Base-by-base conservation (phyloP, 2,113 vertebrate genomes). In the Pangasianodon hypophthalmus region DNA sequence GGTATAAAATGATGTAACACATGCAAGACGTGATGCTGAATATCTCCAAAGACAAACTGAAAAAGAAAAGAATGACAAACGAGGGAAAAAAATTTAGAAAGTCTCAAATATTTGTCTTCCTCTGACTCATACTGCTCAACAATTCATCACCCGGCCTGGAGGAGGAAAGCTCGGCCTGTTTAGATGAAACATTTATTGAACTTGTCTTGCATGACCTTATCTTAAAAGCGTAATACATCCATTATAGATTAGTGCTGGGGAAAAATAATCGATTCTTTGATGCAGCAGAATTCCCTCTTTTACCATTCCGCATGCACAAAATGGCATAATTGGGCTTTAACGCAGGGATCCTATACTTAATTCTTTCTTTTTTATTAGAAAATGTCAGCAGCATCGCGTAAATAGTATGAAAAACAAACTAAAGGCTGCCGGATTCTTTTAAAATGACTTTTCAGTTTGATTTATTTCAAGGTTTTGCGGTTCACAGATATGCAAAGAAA, bases 161-260 rank as follows among this genome's bases (percentile, higher is more conserved):
- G 80, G 80, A 56, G 80, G 80, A 83, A 54, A 2, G 50, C 29
- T 83, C 18, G n/a, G n/a, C n/a, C 80, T 83, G 50, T 83, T 83
- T 37, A 58, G 50, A 83, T 37, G 50, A 56, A 83, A 9, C 80
- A 37, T 83, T 83, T 58, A 83, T 83, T 83, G n/a, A 83, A 83
- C 50, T 83, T 54, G 80, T 83, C 80, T 56, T 56, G 52, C n/a
- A 37, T 58, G 80, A 83, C 80, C 80, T 83, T 83, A 54, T 83
- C 50, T 32, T 83, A 83, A 83, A 83, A 56, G 52, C n/a, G 9
- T 56, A 83, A 56, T 56, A 9, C 80, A 56, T 83, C 80, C 52
- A 37, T 83, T 83, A 54, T 37, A 37, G 50, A 83, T 56, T 41
- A 83, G n/a, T 8, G 4, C n/a, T 41, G n/a, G 80, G 9, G 52